A percentile compares a stretch with the other conserved stretches of the same genome.
phyloP scores from a whole-genome alignment of 2,797 vertebrate genomes.

The Enteromius fasciolatus region DNA sequence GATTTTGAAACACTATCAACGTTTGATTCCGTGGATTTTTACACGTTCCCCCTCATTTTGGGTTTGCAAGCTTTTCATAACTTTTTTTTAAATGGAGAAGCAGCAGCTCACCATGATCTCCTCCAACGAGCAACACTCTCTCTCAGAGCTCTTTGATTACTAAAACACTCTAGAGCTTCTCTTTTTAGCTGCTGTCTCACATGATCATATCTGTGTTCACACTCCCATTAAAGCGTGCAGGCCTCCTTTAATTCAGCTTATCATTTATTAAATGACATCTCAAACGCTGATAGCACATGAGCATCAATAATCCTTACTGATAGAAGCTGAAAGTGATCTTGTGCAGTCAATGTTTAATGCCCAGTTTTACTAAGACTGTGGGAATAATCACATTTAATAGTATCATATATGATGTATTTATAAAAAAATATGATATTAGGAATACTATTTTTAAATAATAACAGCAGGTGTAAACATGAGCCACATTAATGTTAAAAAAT shows the following conservation, averaged over 20 bases:
- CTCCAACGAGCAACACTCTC: slow-evolving; percentile 14
- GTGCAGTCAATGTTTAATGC: background rate
- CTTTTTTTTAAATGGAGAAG: background rate
- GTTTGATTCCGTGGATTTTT: background rate
- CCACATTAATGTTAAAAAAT: background rate
- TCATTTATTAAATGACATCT: slow-evolving; percentile 45
- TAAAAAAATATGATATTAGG: background rate
- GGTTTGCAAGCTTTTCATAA: background rate
- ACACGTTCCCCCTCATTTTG: background rate
- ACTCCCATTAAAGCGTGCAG: slow-evolving; percentile 15
- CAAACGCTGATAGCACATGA: slow-evolving; percentile 25
- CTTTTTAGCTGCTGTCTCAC: slow-evolving; percentile 37
- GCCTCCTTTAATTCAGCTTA: slow-evolving; percentile 39
- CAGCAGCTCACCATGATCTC: slow-evolving; percentile 14
- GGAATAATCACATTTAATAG: background rate
- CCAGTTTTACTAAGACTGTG: background rate
- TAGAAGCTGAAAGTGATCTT: slow-evolving; percentile 23
- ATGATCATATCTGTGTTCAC: slow-evolving; percentile 42
- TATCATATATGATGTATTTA: no score
- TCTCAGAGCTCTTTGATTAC: slow-evolving; percentile 25
- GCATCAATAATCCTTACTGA: slow-evolving; percentile 35
- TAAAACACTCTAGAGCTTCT: slow-evolving; percentile 36
- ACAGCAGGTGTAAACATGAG: background rate
- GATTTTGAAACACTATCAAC: background rate
- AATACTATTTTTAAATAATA: background rate